Percentiles rank a stretch among this genome's conserved stretches.
These are phyloP conservation scores for Nephrocerus scutellatus DNA, from an alignment of 2,888 invertebrate species.

Conservation along the genomic window DNA sequence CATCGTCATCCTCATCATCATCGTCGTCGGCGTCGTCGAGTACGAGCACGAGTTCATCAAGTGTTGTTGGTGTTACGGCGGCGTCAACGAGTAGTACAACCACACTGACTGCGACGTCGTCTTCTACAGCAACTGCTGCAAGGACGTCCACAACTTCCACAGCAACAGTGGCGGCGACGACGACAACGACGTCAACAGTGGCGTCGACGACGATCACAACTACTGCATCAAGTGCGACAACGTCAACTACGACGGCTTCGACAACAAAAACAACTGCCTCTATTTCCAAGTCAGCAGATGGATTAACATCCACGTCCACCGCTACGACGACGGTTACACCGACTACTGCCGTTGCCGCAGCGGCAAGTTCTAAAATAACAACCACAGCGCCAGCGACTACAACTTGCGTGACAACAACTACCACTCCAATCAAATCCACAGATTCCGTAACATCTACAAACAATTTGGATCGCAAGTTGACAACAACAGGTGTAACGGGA, in stretches of 20 bases:
- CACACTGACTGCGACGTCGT: slow-evolving; percentile 17
- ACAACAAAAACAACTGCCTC: slow-evolving; percentile 20
- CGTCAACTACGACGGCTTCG: slow-evolving; percentile 23
- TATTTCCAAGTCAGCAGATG: slow-evolving; percentile 7
- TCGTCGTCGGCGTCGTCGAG: slow-evolving; percentile 16
- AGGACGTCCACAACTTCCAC: slow-evolving; percentile 31
- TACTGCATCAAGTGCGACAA: slow-evolving; percentile 19
- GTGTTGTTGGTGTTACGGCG: slow-evolving; percentile 16
- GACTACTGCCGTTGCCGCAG: slow-evolving; percentile 27
- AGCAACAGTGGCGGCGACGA: slow-evolving; percentile 17
- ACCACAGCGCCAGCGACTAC: slow-evolving; percentile 3
- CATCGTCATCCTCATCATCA: slow-evolving; percentile 12
- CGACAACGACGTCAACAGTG: slow-evolving; percentile 18
- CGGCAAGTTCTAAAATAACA: slow-evolving; percentile 16
- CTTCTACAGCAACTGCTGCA: slow-evolving; percentile 23
- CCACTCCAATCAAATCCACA: too few relatives aligned
- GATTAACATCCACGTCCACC: slow-evolving; percentile 17
- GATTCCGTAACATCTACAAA: too few relatives aligned
- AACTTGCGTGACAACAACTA: too few relatives aligned
- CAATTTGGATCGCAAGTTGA: too few relatives aligned
- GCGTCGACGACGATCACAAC: slow-evolving; percentile 14
- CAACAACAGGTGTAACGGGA: background rate
- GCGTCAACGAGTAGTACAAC: slow-evolving; percentile 19
- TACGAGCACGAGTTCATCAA: slow-evolving; percentile 14
- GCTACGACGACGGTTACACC: slow-evolving; percentile 37